Evolutionary conservation across 1,140 invertebrate genomes (phyloP), one percentile per base, ranked within the genome.

Genomic region (Drosophila quadrilineata): DNA sequence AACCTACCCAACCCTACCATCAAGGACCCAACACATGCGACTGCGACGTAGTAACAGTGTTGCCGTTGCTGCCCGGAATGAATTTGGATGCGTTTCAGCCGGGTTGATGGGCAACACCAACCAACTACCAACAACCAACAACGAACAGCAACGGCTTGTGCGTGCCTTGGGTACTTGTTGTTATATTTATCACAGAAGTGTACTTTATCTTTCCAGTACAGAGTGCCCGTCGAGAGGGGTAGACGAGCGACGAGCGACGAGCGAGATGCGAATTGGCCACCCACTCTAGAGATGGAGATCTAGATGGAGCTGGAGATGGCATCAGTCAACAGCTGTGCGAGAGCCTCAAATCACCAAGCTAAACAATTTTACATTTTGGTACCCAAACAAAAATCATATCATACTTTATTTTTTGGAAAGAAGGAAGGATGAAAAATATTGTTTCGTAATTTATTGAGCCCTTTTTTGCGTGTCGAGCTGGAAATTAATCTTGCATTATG

Each of bases 401-500:
- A n/a, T n/a, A n/a, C n/a, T n/a, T n/a, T n/a, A n/a, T n/a, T n/a
- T n/a, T n/a, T n/a, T n/a, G n/a, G n/a, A n/a, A n/a, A n/a, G n/a
- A n/a, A n/a, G n/a, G 6, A 36, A 17, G 14, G 17, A 3, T n/a
- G 3, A 21, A 10, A 63, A 43, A 69, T 62, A 84, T 84, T 85
- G 73, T 75, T 79, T 70, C 35, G 67, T 62, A 65, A 70, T 71
- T 70, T 73, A 70, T 73, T 57, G 67, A 56, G 54, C 24, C 66
- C 60, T 70, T 73, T 65, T 63, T 69, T 48, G 38, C 24, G 52
- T 57, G 36, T 53, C 16, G 48, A 28, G 40, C n/a, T 70, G 41
- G 49, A 65, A 76, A 85, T 85, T 85, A 85, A 85, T 85, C 80
- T 85, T 85, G 71, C 74, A 85, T 85, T 85, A 85, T 85, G 57